Conservation (phyloP, 1,140 invertebrate genomes). For the Nasonia longicornis region DNA sequence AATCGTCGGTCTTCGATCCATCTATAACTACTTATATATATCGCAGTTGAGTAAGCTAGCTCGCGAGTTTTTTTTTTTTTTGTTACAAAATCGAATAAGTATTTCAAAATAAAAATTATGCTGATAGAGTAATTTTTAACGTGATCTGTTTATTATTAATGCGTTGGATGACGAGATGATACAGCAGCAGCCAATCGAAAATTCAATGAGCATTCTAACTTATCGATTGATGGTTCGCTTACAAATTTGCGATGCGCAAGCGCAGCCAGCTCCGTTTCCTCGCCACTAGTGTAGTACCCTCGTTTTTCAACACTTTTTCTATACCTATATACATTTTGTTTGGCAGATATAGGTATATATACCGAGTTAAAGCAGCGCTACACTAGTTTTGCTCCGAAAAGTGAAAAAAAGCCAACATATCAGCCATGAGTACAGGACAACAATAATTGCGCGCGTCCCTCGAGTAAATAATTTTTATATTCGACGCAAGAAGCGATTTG, state of each 20-base stretch:
- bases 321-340: neutral
- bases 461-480: slow-evolving; percentile 1
- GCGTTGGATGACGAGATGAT: too few relatives aligned
- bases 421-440: slow-evolving; percentile 4
- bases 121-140: too few relatives aligned
- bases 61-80: too few relatives aligned
- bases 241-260: neutral
- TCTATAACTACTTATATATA: too few relatives aligned
- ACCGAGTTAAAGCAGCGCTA: neutral
- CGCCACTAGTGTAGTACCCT: neutral
- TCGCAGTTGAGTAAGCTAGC: too few relatives aligned
- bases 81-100: too few relatives aligned
- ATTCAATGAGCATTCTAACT: neutral
- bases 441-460: slow-evolving; percentile 23
- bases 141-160: too few relatives aligned
- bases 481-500: neutral
- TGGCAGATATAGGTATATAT: neutral
- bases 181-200: too few relatives aligned
- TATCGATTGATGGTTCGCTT: slow-evolving; percentile 11
- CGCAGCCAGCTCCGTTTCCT: neutral
- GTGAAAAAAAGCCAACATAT: neutral
- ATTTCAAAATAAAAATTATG: too few relatives aligned
- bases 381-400: neutral
- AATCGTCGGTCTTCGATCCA: too few relatives aligned
- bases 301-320: neutral